Base-by-base conservation (phyloP, 2,113 vertebrate species). In the Tenebrosternarchus preto region DNA sequence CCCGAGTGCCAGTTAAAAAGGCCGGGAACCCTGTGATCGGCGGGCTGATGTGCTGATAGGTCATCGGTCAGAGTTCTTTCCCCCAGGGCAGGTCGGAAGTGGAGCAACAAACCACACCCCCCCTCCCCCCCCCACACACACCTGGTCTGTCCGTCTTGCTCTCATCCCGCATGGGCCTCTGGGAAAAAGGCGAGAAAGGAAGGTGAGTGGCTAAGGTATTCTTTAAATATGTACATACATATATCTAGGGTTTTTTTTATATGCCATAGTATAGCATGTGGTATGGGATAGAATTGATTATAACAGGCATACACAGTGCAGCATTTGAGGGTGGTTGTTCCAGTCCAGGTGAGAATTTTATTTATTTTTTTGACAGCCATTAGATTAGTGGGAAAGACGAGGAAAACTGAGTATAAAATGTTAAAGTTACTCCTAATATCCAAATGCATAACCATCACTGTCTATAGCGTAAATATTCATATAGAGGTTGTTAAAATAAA, bases 61-160 rank as follows among this genome's bases (percentile, higher is more conserved):
- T 78, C 75, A 68, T 68, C 59, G 60, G 73, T 82, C 53, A 82
- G 25, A 31, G 2, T 80, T 5, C 57, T 70, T 9, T 25, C 57
- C 81, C 75, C 50, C 31, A 60, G 69, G 69, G 82, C 70, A 69
- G 3, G 25, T 20, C 19, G 69, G 31, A 84, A 81, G 77, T 80
- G 81, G 25, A 69, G 25, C 67, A 67, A 66, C 84, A 85, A 85
- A 71, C 24, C 63, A 33, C 72, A 76, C 82, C 85, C n/a, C n/a
- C n/a, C n/a, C n/a, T n/a, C n/a, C n/a, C n/a, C n/a, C n/a, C n/a
- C n/a, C n/a, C n/a, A n/a, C n/a, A n/a, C n/a, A n/a, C n/a, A n/a
- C n/a, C n/a, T n/a, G n/a, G n/a, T n/a, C n/a, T n/a, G n/a, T n/a
- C n/a, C n/a, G n/a, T n/a, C n/a, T n/a, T n/a, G n/a, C 61, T 9